Base-by-base conservation (phyloP, 2,113 vertebrate genomes). In the Laterallus jamaicensis region DNA sequence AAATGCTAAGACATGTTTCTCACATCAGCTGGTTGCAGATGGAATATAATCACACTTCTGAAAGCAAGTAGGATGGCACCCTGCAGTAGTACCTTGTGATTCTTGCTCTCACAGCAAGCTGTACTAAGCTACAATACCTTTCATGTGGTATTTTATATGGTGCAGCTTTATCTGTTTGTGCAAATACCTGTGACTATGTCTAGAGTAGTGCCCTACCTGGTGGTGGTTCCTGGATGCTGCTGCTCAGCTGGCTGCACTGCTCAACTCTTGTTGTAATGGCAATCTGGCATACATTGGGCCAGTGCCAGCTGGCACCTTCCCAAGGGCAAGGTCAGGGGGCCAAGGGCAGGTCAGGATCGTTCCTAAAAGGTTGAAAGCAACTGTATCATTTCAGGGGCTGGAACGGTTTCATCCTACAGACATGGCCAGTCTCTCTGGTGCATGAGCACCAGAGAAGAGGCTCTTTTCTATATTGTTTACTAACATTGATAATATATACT, bases 91-190 rank as follows among this genome's bases (percentile, higher is more conserved):
- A 59, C 47, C 19, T 71, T 67, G 59, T 55, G 55, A 69, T 49
- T 66, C 59, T n/a, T 19, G 10, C 5, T 83, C 22, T 73, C 42
- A 28, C 19, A 70, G 63, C 13, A 81, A 82, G 55, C 22, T 86
- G 12, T 52, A 8, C 21, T 40, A 75, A 44, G 9, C 8, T 58
- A 4, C 3, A 1, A 44, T 44, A 5, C 18, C 16, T 70, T 78
- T 75, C 74, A 37, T 0, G 0, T 7, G 13, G 13, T 37, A 15
- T 60, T 86, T 74, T 55, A 37, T 8, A 28, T 0, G 1, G 15
- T 32, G 13, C 11, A 86, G 29, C 10, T 86, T 78, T 39, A 28
- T 50, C 15, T 84, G 14, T 44, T 52, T 42, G 14, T 21, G 10
- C 35, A 49, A 73, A 66, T 40, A 44, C 37, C 19, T 63, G 31